phyloP scores from a whole-genome alignment of 2,888 invertebrate genomes.

The Lumbricus terrestris region DNA sequence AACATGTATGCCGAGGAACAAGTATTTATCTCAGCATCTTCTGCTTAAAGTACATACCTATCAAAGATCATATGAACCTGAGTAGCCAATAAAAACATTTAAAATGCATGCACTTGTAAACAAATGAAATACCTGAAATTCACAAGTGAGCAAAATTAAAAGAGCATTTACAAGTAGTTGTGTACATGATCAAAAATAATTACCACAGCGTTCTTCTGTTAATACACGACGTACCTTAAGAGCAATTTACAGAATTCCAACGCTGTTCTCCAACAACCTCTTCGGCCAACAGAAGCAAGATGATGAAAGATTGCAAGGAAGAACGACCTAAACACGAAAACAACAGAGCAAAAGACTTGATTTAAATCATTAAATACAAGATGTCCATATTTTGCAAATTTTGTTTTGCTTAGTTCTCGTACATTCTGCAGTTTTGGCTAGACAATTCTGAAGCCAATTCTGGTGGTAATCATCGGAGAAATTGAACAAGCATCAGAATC shows the following conservation, averaged over 20 bases:
- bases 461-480: neutral
- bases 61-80: neutral
- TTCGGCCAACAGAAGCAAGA: conserved; percentile 73
- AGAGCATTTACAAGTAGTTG: too few relatives aligned
- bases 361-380: too few relatives aligned
- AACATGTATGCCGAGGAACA: neutral
- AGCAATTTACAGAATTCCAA: conserved; percentile 81
- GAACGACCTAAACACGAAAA: conserved; percentile 66
- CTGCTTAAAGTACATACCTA: too few relatives aligned
- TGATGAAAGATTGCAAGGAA: conserved; percentile 81
- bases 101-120: too few relatives aligned
- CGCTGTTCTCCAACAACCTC: conserved; percentile 82
- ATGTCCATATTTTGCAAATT: too few relatives aligned
- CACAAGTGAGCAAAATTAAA: neutral
- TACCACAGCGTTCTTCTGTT: neutral
- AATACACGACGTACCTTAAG: conserved; percentile 59
- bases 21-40: neutral
- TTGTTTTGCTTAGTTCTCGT: neutral
- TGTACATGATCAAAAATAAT: neutral
- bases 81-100: neutral
- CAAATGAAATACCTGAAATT: neutral
- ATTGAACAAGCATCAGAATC: too few relatives aligned
- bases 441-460: too few relatives aligned
- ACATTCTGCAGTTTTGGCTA: neutral
- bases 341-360: neutral